Base-by-base conservation (phyloP, 2,888 invertebrate species). In the Polyommatus iphigenia region DNA sequence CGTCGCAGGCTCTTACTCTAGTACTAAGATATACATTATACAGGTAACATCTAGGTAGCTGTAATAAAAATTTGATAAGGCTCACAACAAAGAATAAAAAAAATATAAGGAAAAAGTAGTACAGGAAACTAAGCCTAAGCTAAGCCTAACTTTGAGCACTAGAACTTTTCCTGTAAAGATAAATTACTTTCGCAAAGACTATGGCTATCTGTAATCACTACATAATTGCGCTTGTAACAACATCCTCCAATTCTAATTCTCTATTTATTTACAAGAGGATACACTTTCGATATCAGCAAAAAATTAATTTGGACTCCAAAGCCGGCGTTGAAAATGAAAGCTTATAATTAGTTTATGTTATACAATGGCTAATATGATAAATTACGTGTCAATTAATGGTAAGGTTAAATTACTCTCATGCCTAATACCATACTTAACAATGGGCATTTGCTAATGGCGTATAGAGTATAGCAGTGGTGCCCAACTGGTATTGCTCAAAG, bases 351-450 rank as follows among this genome's bases (percentile, higher is more conserved):
- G 46, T 7, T 29, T 50, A 13, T 72, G 32, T 41, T 41, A 24
- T 73, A 73, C 73, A 46, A 73, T 73, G 75, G 29, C 46, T 54
- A 54, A 75, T 67, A 73, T 54, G 75, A 75, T 75, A 75, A 71
- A 71, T 71, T 77, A 67, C 20, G 50, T 67, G 77, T 77, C 62
- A 67, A 67, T 41, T 77, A 18, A 59, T 76, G 76, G 20, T 77
- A 67, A 71, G 71, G 71, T 77, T 29, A 71, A 71, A 18, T 71
- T 71, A 24, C 46, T 73, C 73, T 20, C 73, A 73, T 41, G 24
- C 4, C 4, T 41, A 73, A 18, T 54, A 54, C 54, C 54, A n/a
- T n/a, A 54, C 54, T 10, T 46, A 72, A 62, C 67, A 32, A 29
- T 24, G 18, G 15, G 29, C 67, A 32, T 67, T 15, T 32, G 29